phyloP scores from a whole-genome alignment of 35 echinoderm and acorn worm species.

The Diadema setosum region DNA sequence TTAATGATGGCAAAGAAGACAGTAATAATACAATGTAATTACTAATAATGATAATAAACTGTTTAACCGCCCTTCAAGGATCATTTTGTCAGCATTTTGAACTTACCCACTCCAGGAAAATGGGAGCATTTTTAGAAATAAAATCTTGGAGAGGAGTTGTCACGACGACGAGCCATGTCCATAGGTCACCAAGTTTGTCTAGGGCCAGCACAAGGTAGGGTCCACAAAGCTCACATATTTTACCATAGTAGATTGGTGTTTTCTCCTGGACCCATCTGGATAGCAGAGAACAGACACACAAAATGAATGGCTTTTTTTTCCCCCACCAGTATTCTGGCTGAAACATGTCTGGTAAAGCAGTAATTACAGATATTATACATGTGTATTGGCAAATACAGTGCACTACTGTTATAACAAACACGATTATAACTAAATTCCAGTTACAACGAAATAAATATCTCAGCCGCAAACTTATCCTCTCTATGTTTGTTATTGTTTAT shows the following conservation, averaged over 20 bases:
- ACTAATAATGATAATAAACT: neutral
- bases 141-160: constrained; percentile 44
- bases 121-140: constrained; percentile 53
- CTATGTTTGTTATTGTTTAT: no score
- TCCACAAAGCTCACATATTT: constrained; percentile 78
- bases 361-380: no score
- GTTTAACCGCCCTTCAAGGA: neutral
- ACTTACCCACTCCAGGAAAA: constrained; percentile 76
- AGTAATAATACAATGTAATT: neutral
- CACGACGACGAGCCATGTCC: constrained; percentile 38
- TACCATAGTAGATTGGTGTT: constrained; percentile 72
- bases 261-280: constrained; percentile 70
- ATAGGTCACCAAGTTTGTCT: constrained; percentile 50
- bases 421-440: no score
- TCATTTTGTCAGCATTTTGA: neutral
- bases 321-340: no score
- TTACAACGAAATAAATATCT: no score
- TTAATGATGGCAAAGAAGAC: neutral
- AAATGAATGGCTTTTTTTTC: no score
- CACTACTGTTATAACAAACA: no score
- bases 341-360: no score
- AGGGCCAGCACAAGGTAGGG: constrained; percentile 66
- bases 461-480: no score
- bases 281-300: neutral
- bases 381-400: no score